A percentile compares a stretch with the other conserved stretches of the same genome.
These are phyloP conservation scores for Cryptoblepharus egeriae DNA, from an alignment of 2,797 vertebrate species.

Conservation along the genomic window DNA sequence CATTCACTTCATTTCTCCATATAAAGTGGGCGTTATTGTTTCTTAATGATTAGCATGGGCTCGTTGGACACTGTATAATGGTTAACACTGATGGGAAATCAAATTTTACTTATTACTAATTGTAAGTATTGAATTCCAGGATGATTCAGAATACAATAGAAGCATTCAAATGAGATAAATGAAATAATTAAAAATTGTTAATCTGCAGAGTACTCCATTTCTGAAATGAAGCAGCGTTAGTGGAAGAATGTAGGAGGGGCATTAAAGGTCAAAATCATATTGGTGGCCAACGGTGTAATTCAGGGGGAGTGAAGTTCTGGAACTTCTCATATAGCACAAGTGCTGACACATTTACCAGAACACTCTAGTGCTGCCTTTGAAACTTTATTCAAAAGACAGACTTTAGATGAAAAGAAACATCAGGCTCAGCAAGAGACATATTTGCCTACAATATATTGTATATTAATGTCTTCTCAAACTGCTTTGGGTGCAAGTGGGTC, in stretches of 20 bases:
- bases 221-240: constrained; percentile 39
- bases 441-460: too few species aligned
- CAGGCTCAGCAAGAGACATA: too few species aligned
- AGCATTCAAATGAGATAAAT: constrained; percentile 16
- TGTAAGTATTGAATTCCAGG: not conserved
- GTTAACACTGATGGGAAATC: constrained; percentile 47
- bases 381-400: too few species aligned
- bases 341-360: too few species aligned
- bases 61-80: constrained; percentile 44
- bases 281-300: not conserved
- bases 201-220: constrained; percentile 47
- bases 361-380: too few species aligned
- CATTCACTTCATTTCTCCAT: not conserved
- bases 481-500: too few species aligned
- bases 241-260: constrained; percentile 68
- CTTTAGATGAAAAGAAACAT: too few species aligned
- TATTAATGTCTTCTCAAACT: too few species aligned
- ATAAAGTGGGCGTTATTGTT: not conserved
- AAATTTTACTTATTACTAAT: constrained; percentile 9
- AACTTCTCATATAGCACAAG: too few species aligned
- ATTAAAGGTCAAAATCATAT: constrained; percentile 58
- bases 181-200: constrained; percentile 57
- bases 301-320: too few species aligned
- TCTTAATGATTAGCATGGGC: not conserved
- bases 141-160: constrained; percentile 26